Evolutionary conservation across 1,140 invertebrate species (phyloP).

Genomic region (Drosophila equinoxialis): DNA sequence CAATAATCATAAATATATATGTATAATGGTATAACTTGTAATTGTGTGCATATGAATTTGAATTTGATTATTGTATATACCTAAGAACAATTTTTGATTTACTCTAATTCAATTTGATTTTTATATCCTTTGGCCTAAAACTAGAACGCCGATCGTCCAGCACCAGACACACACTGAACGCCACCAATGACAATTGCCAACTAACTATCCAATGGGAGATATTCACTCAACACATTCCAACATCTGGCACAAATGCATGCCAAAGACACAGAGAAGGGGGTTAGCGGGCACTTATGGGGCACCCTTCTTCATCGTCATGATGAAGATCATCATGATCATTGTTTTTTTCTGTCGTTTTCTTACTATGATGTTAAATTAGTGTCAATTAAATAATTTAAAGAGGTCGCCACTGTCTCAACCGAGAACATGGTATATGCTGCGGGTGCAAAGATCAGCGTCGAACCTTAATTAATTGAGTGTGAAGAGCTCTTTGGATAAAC

Average conservation of each 20-base stretch:
- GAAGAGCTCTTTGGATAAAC: slow-evolving; percentile 16
- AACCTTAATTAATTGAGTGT: slow-evolving; percentile 79
- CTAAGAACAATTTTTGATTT: background rate
- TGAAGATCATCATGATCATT: background rate
- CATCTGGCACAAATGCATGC: slow-evolving; percentile 42
- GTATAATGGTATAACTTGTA: no score
- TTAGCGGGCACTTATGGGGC: background rate
- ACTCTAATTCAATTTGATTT: slow-evolving; percentile 9
- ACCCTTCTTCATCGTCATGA: slow-evolving; percentile 15
- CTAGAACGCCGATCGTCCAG: slow-evolving; percentile 26
- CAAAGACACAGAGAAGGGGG: slow-evolving; percentile 2
- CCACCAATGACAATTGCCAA: slow-evolving; percentile 57
- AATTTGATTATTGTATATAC: no score
- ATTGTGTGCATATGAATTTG: no score
- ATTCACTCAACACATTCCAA: background rate
- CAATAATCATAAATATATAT: background rate
- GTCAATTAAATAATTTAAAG: slow-evolving; percentile 83
- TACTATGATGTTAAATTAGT: slow-evolving; percentile 76
- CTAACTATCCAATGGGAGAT: slow-evolving; percentile 31
- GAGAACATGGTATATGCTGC: slow-evolving; percentile 28
- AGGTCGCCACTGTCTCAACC: slow-evolving; percentile 46
- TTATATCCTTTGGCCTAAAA: slow-evolving; percentile 20
- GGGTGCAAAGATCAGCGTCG: slow-evolving; percentile 77
- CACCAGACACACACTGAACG: slow-evolving; percentile 46
- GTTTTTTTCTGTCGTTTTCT: slow-evolving; percentile 26